These are phyloP conservation scores for Bombus consobrinus DNA, from an alignment of 1,140 invertebrate genomes.

Conservation along the genomic window DNA sequence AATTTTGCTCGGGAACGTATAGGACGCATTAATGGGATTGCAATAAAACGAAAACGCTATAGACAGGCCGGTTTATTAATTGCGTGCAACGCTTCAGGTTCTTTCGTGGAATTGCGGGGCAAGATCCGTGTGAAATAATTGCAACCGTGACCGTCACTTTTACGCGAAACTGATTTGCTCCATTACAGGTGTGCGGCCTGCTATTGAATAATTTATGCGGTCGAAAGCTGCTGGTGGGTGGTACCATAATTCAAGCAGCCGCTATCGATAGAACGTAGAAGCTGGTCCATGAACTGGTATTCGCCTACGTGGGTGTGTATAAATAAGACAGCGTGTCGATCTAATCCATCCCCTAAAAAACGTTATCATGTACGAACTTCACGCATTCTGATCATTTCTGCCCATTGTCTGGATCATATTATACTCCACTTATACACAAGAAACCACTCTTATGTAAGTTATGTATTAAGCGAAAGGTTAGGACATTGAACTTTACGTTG, in stretches of 20 bases:
- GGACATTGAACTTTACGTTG: not conserved
- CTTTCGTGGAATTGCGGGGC: slow-evolving; percentile 18
- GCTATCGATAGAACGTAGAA: slow-evolving; percentile 61
- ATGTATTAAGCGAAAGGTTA: not conserved
- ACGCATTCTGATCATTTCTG: slow-evolving; percentile 44
- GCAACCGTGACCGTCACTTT: slow-evolving; percentile 50
- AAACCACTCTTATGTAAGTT: not conserved
- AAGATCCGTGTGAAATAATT: slow-evolving; percentile 52
- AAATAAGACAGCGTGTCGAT: slow-evolving; percentile 66
- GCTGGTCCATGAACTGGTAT: slow-evolving; percentile 46
- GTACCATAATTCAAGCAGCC: slow-evolving; percentile 65
- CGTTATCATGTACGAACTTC: not conserved
- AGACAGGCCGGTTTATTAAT: slow-evolving; percentile 31
- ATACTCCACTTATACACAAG: not conserved
- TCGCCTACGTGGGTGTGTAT: slow-evolving; percentile 54
- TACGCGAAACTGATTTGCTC: slow-evolving; percentile 64
- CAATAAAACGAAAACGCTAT: slow-evolving; percentile 17
- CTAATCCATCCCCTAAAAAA: slow-evolving; percentile 62
- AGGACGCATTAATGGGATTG: slow-evolving; percentile 17
- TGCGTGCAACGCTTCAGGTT: not conserved
- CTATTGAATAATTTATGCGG: slow-evolving; percentile 69
- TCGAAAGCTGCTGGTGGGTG: slow-evolving; percentile 62
- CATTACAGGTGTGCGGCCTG: slow-evolving; percentile 60
- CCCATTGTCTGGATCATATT: not conserved
- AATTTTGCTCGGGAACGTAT: slow-evolving; percentile 8